Percentiles rank a stretch among this genome's conserved stretches.
Evolutionary conservation across 2,888 invertebrate species (phyloP).

Genomic region (Mesorhabditis sp.): DNA sequence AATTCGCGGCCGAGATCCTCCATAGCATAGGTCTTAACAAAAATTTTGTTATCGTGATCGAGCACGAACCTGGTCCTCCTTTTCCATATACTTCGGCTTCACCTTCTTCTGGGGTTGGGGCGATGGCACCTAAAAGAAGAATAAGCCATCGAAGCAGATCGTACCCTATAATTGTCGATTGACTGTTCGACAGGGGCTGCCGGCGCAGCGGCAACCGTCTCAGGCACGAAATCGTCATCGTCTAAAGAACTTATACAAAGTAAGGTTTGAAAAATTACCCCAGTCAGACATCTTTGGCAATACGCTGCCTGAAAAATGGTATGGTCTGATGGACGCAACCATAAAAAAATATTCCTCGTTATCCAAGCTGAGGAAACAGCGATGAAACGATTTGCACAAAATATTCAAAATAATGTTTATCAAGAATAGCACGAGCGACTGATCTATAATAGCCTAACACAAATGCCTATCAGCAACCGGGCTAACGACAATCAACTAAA

Average conservation of each 20-base stretch:
- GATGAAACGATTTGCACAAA: not conserved
- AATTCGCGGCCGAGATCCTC: conserved; percentile 37
- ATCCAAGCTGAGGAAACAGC: too few relatives aligned
- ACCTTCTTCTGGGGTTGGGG: conserved; percentile 8
- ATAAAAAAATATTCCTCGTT: too few relatives aligned
- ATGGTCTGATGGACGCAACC: too few relatives aligned
- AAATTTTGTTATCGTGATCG: conserved; percentile 9
- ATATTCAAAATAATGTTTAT: not conserved
- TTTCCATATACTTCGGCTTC: conserved; percentile 13
- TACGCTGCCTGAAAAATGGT: too few relatives aligned
- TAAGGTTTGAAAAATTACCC: too few relatives aligned
- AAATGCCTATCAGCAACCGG: not conserved
- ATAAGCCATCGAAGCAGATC: not conserved
- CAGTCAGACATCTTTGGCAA: too few relatives aligned
- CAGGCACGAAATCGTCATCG: conserved; percentile 42
- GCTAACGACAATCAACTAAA: not conserved
- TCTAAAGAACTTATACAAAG: conserved; percentile 15
- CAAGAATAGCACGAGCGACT: not conserved
- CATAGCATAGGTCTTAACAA: conserved; percentile 18
- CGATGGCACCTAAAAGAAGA: not conserved
- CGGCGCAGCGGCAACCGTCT: conserved; percentile 16
- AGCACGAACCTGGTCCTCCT: not conserved
- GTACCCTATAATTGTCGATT: not conserved
- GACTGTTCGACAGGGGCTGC: conserved; percentile 19
- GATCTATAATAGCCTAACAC: not conserved